Evolutionary conservation across 1,140 invertebrate species (phyloP).

Genomic region (Melanaphis sacchari): DNA sequence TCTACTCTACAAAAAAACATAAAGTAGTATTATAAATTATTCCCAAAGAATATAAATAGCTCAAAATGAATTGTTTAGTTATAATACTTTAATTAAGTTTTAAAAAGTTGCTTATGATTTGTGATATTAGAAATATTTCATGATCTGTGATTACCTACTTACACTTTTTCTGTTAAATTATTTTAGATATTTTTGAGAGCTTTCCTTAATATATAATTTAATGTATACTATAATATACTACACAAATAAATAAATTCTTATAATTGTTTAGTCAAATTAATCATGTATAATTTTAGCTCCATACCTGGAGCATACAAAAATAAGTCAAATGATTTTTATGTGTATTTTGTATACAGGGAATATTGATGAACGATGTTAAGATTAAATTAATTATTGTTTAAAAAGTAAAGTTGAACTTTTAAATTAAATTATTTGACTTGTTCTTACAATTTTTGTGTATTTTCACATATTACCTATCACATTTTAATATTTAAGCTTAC

Average conservation of each 20-base stretch:
- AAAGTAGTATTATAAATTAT: neutral
- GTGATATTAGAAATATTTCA: constrained; percentile 56
- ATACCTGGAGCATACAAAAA: neutral
- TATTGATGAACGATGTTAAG: neutral
- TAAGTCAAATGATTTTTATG: neutral
- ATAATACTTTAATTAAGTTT: constrained; percentile 17
- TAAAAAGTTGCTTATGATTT: constrained; percentile 39
- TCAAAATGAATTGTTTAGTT: constrained; percentile 36
- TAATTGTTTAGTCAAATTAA: constrained; percentile 20
- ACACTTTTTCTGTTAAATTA: constrained; percentile 32
- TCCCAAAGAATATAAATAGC: constrained; percentile 14
- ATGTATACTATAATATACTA: neutral
- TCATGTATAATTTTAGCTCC: neutral
- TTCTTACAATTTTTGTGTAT: neutral
- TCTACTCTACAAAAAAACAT: neutral
- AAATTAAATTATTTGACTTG: neutral
- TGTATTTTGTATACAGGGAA: constrained; percentile 19
- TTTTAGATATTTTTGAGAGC: constrained; percentile 30
- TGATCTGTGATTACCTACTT: constrained; percentile 48
- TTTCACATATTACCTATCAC: neutral
- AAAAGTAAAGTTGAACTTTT: neutral
- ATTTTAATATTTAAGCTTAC: constrained; percentile 6
- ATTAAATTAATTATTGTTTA: neutral
- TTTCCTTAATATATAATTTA: constrained; percentile 38
- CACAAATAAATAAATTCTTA: neutral